These are phyloP conservation scores for Plumapathes pennacea DNA, from an alignment of 92 coral and sea anemone species.

Conservation along the genomic window DNA sequence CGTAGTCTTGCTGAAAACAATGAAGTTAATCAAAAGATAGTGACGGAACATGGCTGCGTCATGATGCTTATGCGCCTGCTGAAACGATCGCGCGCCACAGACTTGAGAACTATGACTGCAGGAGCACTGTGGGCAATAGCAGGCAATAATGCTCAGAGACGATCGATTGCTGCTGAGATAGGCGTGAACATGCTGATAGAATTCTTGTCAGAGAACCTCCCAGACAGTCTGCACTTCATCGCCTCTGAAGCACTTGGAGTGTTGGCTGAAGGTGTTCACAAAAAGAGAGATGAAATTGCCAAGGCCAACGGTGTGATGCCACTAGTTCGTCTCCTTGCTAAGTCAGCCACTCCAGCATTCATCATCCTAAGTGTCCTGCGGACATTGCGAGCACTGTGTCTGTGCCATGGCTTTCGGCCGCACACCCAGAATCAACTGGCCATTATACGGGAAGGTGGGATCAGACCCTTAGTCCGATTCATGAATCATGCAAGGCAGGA, in stretches of 20 bases:
- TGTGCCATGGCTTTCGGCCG: conserved; percentile 81
- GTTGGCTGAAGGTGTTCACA: conserved; percentile 80
- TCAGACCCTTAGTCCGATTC: conserved; percentile 70
- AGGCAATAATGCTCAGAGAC: conserved; percentile 72
- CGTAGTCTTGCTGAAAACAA: conserved; percentile 77
- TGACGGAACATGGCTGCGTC: conserved; percentile 90
- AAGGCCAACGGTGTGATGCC: conserved; percentile 86
- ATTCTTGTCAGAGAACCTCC: conserved; percentile 82
- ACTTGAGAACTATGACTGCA: conserved; percentile 73
- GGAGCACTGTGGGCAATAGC: conserved; percentile 99
- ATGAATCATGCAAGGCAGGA: conserved; percentile 84
- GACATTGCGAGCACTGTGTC: conserved; percentile 82
- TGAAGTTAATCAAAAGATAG: conserved; percentile 73
- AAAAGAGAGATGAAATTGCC: conserved; percentile 87
- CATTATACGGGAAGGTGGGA: conserved; percentile 72
- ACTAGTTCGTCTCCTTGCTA: conserved; percentile 80
- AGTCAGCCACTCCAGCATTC: conserved; percentile 70
- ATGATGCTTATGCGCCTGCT: conserved; percentile 86
- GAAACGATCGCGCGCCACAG: conserved; percentile 79
- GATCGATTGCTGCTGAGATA: conserved; percentile 84
- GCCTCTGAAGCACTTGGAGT: conserved; percentile 96
- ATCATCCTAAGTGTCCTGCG: conserved; percentile 80
- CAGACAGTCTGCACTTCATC: conserved; percentile 81
- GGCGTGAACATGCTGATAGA: conserved; percentile 82
- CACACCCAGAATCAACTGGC: conserved; percentile 80